Base-by-base conservation (phyloP, 2,888 invertebrate species). In the Sycophila texana region DNA sequence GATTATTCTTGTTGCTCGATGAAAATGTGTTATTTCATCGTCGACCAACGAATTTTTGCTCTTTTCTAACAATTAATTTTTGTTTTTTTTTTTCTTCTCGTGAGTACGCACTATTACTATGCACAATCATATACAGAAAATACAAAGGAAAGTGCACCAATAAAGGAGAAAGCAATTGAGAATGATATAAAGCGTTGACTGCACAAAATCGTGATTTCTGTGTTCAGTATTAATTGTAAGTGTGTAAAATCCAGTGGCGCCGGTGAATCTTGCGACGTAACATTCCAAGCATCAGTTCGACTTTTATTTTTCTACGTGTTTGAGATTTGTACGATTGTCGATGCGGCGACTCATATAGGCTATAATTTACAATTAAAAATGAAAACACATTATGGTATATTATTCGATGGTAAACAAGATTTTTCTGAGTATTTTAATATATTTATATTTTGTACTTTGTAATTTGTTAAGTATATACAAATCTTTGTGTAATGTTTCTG, bases 151-250 rank as follows among this genome's bases (percentile, higher is more conserved):
- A 70, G 61, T 71, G 74, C 74, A 82, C 74, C 66, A 78, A 66
- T n/a, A 65, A 72, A 65, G 16, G n/a, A 73, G 53, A 73, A 39
- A 26, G 16, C 63, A 75, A 66, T 22, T 22, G 58, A 39, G 10
- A 39, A 14, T 53, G 22, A 53, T 70, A 22, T 57, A 73, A 77
- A 72, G 75, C 68, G 78, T 81, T 72, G 77, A 77, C 79, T 77
- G 77, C 77, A 79, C 74, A 79, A 80, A 78, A 80, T 73, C 74
- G 82, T 82, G 80, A 78, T 78, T 82, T 82, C 80, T 80, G 80
- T 80, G 76, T 82, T 80, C 80, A 82, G 78, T 80, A 82, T 82
- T 82, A 78, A 80, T 61, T 75, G 22, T 79, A 82, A 82, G 77
- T 30, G 53, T 67, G 60, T 71, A 67, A 74, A 81, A 77, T 74